phyloP scores from a whole-genome alignment of 2,888 invertebrate species.

The Heliconius aoede region DNA sequence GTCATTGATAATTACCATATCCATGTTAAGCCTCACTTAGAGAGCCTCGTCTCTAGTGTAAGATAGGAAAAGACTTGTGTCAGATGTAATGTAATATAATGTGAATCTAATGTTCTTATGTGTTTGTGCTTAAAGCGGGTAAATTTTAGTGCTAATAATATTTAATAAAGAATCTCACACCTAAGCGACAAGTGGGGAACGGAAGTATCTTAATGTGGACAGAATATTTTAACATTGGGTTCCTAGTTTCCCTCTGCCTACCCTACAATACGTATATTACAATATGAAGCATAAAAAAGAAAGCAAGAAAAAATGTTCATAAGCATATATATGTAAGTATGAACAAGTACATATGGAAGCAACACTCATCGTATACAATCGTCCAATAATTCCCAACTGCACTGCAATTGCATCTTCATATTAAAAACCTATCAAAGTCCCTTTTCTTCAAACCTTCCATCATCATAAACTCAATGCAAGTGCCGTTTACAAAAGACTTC shows the following conservation, averaged over 20 bases:
- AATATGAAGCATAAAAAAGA: background rate
- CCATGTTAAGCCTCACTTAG: background rate
- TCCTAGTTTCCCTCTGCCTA: too few relatives aligned
- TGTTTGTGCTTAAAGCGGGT: too few relatives aligned
- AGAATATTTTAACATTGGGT: too few relatives aligned
- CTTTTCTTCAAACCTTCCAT: background rate
- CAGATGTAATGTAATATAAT: too few relatives aligned
- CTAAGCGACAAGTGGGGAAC: too few relatives aligned
- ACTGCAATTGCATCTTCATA: background rate
- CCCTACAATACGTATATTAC: too few relatives aligned
- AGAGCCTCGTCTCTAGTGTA: background rate
- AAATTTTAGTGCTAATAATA: too few relatives aligned
- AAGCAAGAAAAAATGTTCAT: background rate
- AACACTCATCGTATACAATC: background rate
- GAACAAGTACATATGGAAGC: background rate
- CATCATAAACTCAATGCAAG: background rate
- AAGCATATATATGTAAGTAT: too few relatives aligned
- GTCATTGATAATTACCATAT: conserved; percentile 3
- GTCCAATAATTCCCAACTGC: background rate
- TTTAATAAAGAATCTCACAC: too few relatives aligned
- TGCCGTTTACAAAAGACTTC: background rate
- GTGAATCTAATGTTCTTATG: too few relatives aligned
- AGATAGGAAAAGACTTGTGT: background rate
- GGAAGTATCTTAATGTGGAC: too few relatives aligned
- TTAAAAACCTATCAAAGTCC: conserved; percentile 8